Evolutionary conservation across 2,888 invertebrate genomes (phyloP).

Genomic region (Nomada goodeniana): DNA sequence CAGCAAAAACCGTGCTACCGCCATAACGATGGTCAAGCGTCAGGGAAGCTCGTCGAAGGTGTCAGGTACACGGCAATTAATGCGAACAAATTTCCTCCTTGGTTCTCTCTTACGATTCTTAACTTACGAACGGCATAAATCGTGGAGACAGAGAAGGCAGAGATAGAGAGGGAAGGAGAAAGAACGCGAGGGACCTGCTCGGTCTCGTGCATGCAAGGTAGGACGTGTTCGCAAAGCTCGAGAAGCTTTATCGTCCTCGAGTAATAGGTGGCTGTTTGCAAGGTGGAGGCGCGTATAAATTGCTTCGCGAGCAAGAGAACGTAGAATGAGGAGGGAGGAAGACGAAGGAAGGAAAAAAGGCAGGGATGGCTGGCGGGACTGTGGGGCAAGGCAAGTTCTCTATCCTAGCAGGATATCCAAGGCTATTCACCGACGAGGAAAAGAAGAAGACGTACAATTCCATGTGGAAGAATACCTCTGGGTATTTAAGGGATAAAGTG

Average conservation of each 20-base stretch:
- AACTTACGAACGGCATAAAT: slow-evolving; percentile 65
- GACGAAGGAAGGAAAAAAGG: slow-evolving; percentile 29
- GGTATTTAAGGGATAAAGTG: slow-evolving; percentile 76
- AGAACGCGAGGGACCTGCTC: slow-evolving; percentile 4
- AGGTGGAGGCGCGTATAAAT: slow-evolving; percentile 74
- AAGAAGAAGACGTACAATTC: slow-evolving; percentile 69
- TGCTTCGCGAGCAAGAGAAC: slow-evolving; percentile 67
- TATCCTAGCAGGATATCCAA: slow-evolving; percentile 70
- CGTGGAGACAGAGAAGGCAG: neutral
- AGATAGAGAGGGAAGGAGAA: neutral
- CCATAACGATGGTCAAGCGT: neutral
- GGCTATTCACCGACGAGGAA: slow-evolving; percentile 60
- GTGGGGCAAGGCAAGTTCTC: slow-evolving; percentile 63
- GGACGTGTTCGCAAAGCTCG: slow-evolving; percentile 63
- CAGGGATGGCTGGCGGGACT: neutral
- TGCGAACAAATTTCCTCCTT: slow-evolving; percentile 32
- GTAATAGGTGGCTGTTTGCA: slow-evolving; percentile 74
- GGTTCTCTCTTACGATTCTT: slow-evolving; percentile 57
- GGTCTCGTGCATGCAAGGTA: slow-evolving; percentile 55
- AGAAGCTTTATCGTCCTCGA: slow-evolving; percentile 70
- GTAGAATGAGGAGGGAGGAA: slow-evolving; percentile 40
- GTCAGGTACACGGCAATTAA: slow-evolving; percentile 45
- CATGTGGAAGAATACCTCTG: slow-evolving; percentile 73
- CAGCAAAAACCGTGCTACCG: neutral
- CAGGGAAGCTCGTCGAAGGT: neutral